Conservation (phyloP, 2,113 vertebrate genomes). For the Percopsis transmontana region DNA sequence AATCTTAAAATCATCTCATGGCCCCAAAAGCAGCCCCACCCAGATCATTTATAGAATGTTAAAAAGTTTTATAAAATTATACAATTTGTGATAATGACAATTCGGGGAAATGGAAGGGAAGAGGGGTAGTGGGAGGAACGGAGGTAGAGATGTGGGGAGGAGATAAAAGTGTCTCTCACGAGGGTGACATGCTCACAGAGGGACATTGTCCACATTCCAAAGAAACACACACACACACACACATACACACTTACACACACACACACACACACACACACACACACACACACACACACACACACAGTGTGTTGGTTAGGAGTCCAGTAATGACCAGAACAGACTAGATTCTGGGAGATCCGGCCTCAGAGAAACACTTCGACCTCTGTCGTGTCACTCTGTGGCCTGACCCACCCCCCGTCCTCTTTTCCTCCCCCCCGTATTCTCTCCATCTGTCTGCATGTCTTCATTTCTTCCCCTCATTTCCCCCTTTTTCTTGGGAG, state of each 20-base stretch:
- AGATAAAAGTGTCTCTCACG: slow-evolving; percentile 56
- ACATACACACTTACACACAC: not conserved
- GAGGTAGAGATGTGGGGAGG: slow-evolving; percentile 39
- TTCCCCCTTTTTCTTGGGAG: slow-evolving; percentile 15
- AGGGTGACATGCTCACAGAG: slow-evolving; percentile 46
- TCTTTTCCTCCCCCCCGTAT: not conserved
- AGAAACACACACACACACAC: slow-evolving; percentile 22
- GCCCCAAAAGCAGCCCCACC: too few species aligned
- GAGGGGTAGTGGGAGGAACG: not conserved
- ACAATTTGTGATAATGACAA: too few species aligned
- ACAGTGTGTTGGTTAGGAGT: slow-evolving; percentile 40
- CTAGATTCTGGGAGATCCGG: slow-evolving; percentile 36
- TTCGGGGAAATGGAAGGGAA: too few species aligned
- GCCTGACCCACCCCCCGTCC: not conserved
- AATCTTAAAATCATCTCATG: too few species aligned
- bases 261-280: not conserved
- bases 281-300: not conserved
- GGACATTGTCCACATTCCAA: slow-evolving; percentile 40
- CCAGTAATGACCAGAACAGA: slow-evolving; percentile 61
- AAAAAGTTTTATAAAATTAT: too few species aligned
- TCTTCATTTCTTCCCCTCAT: slow-evolving; percentile 12
- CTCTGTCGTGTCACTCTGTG: slow-evolving; percentile 44
- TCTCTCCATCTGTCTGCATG: slow-evolving; percentile 15
- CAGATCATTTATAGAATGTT: too few species aligned
- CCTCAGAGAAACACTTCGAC: slow-evolving; percentile 39